Evolutionary conservation across 2,113 vertebrate species (phyloP), one percentile per base, ranked within the genome.

Genomic region (Ammodytes dubius): DNA sequence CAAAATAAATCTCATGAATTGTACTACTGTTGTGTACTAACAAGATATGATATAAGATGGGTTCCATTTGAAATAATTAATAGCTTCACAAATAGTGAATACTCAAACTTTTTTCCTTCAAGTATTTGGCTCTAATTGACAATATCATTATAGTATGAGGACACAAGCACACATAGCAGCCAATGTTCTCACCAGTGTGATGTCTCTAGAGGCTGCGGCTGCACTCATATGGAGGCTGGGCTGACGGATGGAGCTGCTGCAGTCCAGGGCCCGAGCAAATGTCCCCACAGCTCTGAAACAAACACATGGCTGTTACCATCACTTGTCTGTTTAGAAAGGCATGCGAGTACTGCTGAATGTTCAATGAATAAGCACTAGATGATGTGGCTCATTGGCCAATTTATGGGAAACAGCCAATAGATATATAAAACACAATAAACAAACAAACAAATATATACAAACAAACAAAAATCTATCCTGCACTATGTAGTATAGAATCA

Each of bases 201-300:
- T 99, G 88, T 99, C 97, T 70, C 97, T 93, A 66, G 97, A 99
- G 3, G 97, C 97, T 0, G 97, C 97, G 0, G 97, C 97, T 0
- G 97, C 97, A 7, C 97, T 99, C 97, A 99, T 99, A 82, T 99
- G 97, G 66, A 99, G 95, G 88, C 97, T 98, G 40, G 97, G 97
- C 91, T 99, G 97, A 70, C 97, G 97, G 76, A 98, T 98, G 77
- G 97, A 99, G 86, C 97, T 99, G 94, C 97, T 99, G 91, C 97
- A 98, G 87, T 99, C 97, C 50, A 99, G 93, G 2, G 97, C 97
- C 1, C 97, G 95, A 0, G 97, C 97, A 0, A 99, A 98, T 0
- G 97, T 99, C 14, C 97, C 97, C 47, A 98, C 97, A 2, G 97
- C 97, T 77, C 97, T 99, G 89, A 17, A 87, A 93, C 8, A 84